phyloP scores from a whole-genome alignment of 2,797 vertebrate genomes.

The Micromesistius poutassou region DNA sequence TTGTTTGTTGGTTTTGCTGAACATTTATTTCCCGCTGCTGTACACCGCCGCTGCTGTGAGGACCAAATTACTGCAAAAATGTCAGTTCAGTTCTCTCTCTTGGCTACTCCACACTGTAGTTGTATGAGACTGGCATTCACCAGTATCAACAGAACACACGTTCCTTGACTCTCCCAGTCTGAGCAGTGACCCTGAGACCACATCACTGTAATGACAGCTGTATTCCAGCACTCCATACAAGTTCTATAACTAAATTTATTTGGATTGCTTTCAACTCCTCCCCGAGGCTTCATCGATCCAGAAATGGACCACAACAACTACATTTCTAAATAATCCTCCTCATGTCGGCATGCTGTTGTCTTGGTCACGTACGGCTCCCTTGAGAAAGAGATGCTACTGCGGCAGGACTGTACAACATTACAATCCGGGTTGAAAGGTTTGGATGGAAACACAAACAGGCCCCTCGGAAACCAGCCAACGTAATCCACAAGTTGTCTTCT shows the following conservation, averaged over 20 bases:
- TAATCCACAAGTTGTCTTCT: background rate
- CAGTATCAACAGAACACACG: background rate
- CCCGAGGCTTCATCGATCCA: background rate
- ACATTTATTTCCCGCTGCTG: too few relatives aligned
- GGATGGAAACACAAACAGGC: background rate
- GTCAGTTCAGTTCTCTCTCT: too few relatives aligned
- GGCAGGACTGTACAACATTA: background rate
- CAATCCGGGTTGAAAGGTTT: background rate
- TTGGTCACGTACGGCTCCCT: background rate
- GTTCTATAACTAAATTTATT: background rate
- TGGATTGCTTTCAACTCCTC: background rate
- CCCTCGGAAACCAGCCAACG: background rate
- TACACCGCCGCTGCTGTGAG: too few relatives aligned
- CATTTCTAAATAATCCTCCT: background rate
- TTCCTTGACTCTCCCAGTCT: background rate
- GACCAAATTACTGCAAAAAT: too few relatives aligned
- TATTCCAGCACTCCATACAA: too few relatives aligned
- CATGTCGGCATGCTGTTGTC: background rate
- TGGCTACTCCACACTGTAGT: too few relatives aligned
- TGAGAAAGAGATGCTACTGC: background rate
- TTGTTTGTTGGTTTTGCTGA: too few relatives aligned
- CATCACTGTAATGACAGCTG: background rate
- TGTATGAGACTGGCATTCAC: background rate
- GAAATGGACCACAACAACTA: background rate
- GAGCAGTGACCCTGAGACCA: too few relatives aligned